These are phyloP conservation scores for Acanthosepion esculentum DNA, from an alignment of 2,888 invertebrate species.

Conservation along the genomic window DNA sequence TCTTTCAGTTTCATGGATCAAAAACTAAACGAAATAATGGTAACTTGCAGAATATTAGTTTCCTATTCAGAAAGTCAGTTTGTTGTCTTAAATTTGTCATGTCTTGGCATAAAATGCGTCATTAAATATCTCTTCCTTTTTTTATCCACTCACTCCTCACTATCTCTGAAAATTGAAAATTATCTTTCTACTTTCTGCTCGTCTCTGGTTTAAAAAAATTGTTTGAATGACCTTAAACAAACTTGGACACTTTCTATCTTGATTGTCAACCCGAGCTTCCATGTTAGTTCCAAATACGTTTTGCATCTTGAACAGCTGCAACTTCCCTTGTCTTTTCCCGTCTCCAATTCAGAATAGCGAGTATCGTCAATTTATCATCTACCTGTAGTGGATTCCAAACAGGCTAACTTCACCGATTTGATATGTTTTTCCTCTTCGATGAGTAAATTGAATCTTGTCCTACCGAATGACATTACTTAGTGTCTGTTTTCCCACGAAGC, in stretches of 20 bases:
- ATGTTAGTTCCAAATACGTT: not conserved
- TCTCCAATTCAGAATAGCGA: too few relatives aligned
- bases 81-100: not conserved
- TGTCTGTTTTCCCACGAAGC: not conserved
- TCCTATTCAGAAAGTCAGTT: not conserved
- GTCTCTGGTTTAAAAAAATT: fast-evolving
- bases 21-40: not conserved
- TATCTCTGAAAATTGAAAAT: not conserved
- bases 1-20: not conserved
- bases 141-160: not conserved
- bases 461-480: not conserved
- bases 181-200: not conserved
- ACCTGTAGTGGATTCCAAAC: not conserved
- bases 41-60: not conserved
- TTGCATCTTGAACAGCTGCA: not conserved
- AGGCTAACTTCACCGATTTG: not conserved
- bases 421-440: not conserved
- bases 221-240: not conserved
- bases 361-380: not conserved
- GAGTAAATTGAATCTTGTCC: not conserved
- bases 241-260: not conserved
- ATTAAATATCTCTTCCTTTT: not conserved
- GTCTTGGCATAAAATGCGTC: not conserved
- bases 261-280: not conserved
- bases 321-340: not conserved